A percentile compares a stretch with the other conserved stretches of the same genome.
phyloP scores from a whole-genome alignment of 2,113 vertebrate species.

The Coregonus clupeaformis region DNA sequence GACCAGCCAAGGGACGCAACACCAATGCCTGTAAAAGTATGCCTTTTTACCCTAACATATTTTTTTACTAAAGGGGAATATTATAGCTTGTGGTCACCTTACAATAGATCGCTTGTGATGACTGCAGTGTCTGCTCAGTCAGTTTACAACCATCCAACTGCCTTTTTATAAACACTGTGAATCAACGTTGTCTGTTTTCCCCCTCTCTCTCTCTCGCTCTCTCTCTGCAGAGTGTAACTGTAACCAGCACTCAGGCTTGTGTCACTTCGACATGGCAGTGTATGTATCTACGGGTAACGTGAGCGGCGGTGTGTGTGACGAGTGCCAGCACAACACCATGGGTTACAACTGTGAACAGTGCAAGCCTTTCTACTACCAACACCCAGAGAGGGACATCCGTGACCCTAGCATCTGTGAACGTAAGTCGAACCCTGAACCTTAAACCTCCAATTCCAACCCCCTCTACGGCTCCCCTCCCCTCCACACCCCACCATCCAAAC shows the following conservation, averaged over 20 bases:
- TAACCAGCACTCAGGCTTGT: slow-evolving; percentile 85
- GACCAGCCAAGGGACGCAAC: slow-evolving; percentile 92
- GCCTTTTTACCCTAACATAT: slow-evolving; percentile 8
- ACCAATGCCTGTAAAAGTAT: slow-evolving; percentile 95
- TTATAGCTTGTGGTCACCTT: no score
- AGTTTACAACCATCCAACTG: no score
- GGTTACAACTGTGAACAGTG: slow-evolving; percentile 90
- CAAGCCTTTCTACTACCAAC: slow-evolving; percentile 90
- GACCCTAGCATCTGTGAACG: slow-evolving; percentile 88
- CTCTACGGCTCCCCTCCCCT: no score
- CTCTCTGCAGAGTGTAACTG: slow-evolving; percentile 85
- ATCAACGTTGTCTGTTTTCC: not conserved
- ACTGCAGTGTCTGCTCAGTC: no score
- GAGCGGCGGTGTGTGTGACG: slow-evolving; percentile 89
- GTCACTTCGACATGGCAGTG: slow-evolving; percentile 92
- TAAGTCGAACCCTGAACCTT: slow-evolving; percentile 60
- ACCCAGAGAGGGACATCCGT: slow-evolving; percentile 85
- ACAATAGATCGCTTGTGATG: no score
- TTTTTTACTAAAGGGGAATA: no score
- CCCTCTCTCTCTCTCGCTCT: not conserved
- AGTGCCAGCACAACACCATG: slow-evolving; percentile 88
- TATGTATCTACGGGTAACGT: slow-evolving; percentile 84
- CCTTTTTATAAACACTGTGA: no score
- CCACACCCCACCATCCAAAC: no score
- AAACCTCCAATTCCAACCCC: slow-evolving; percentile 10